A percentile compares a stretch with the other conserved stretches of the same genome.
Conservation (phyloP, 2,797 vertebrate species). For the Peromyscus eremicus region DNA sequence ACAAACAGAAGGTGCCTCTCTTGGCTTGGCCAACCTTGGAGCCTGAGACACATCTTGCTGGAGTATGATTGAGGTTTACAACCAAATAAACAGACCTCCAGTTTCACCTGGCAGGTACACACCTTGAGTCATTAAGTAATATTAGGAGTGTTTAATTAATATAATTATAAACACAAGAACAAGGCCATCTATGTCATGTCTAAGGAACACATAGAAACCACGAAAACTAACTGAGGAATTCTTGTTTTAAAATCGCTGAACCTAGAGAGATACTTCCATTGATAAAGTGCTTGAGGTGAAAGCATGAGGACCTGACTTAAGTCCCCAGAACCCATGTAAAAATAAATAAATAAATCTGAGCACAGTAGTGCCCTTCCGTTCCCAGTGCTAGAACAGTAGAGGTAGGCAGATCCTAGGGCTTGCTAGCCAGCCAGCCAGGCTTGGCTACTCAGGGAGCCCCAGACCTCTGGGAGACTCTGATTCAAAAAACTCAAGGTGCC, state of each 20-base stretch:
- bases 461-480: background rate
- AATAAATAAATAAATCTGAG: background rate
- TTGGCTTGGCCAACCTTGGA: background rate
- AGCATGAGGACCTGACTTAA: background rate
- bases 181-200: background rate
- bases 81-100: conserved; percentile 15
- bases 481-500: background rate
- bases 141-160: conserved; percentile 52
- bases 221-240: background rate
- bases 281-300: background rate
- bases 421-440: background rate
- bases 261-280: background rate
- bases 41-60: background rate
- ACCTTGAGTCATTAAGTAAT: conserved; percentile 49
- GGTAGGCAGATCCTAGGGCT: background rate
- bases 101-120: conserved; percentile 58
- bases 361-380: background rate
- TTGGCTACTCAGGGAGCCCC: background rate
- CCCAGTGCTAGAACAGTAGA: too few relatives aligned
- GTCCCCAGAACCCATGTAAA: background rate
- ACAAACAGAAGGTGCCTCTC: background rate
- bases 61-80: background rate
- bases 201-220: background rate
- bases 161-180: conserved; percentile 51
- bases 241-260: background rate